Conservation (phyloP, 2,113 vertebrate species). For the Centropus bengalensis region DNA sequence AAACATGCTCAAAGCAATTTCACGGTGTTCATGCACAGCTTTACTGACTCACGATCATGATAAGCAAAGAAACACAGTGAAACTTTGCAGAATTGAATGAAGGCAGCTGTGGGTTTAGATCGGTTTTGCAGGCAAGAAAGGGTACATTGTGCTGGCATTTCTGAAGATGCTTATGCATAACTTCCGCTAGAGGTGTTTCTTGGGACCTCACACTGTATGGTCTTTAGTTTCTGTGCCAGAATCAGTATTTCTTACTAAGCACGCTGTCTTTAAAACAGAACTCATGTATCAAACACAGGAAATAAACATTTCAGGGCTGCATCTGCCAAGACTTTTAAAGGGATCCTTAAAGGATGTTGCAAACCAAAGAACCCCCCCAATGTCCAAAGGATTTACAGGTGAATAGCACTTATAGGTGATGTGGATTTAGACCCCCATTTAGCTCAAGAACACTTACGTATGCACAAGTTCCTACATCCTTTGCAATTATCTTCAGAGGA, state of each 20-base stretch:
- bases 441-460: conserved; percentile 83
- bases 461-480: conserved; percentile 90
- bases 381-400: not conserved
- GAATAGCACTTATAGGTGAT: not conserved
- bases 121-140: not conserved
- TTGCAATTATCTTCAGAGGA: conserved; percentile 92
- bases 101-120: not conserved
- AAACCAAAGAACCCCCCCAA: not conserved
- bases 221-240: not conserved
- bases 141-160: not conserved
- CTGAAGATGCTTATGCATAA: not conserved
- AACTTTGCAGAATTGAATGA: not conserved
- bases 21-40: not conserved
- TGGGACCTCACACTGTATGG: not conserved
- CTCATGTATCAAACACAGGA: not conserved
- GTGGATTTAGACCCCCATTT: not conserved
- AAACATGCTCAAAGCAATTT: not conserved
- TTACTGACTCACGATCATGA: not conserved
- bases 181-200: not conserved
- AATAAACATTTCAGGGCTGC: not conserved
- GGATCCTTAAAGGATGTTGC: not conserved
- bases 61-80: not conserved
- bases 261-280: not conserved
- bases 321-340: not conserved
- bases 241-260: not conserved